Conservation (phyloP, 2,888 invertebrate species). For the Galerucella calmariensis region DNA sequence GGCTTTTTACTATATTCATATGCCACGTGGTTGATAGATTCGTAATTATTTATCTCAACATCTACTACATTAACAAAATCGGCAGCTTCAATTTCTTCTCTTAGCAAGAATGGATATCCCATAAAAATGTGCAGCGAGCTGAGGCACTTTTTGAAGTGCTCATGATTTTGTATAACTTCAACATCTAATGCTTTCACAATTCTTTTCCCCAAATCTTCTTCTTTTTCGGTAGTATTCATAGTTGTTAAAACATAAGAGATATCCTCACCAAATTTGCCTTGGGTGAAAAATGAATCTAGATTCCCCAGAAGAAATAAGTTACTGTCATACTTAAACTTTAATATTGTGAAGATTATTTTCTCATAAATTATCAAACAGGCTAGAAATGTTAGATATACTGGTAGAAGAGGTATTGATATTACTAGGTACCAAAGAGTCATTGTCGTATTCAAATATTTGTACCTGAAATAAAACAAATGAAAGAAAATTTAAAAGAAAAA, state of each 20-base stretch:
- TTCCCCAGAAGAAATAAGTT: no score
- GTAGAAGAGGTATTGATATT: slow-evolving; percentile 14
- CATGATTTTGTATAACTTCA: slow-evolving; percentile 1
- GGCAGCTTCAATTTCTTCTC: neutral
- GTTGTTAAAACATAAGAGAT: neutral
- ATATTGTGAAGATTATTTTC: slow-evolving; percentile 1
- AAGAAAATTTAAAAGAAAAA: no score
- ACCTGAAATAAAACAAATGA: neutral
- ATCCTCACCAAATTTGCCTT: slow-evolving; percentile 8
- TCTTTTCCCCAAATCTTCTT: slow-evolving; percentile 2
- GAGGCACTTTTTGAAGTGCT: neutral
- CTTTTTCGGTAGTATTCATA: neutral
- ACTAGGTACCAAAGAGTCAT: neutral
- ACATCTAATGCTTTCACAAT: neutral
- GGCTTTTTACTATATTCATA: slow-evolving; percentile 15
- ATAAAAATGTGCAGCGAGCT: slow-evolving; percentile 5
- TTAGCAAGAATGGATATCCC: slow-evolving; percentile 14
- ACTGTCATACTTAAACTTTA: no score
- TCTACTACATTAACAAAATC: slow-evolving; percentile 17
- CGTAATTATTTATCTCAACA: neutral
- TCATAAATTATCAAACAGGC: neutral
- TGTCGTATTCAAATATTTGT: no score
- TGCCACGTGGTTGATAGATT: slow-evolving; percentile 8
- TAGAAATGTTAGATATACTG: slow-evolving; percentile 10
- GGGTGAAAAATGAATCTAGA: slow-evolving; percentile 14